A percentile compares a stretch with the other conserved stretches of the same genome.
These are phyloP conservation scores for Takifugu ocellatus DNA, from an alignment of 2,797 vertebrate species.

Conservation along the genomic window DNA sequence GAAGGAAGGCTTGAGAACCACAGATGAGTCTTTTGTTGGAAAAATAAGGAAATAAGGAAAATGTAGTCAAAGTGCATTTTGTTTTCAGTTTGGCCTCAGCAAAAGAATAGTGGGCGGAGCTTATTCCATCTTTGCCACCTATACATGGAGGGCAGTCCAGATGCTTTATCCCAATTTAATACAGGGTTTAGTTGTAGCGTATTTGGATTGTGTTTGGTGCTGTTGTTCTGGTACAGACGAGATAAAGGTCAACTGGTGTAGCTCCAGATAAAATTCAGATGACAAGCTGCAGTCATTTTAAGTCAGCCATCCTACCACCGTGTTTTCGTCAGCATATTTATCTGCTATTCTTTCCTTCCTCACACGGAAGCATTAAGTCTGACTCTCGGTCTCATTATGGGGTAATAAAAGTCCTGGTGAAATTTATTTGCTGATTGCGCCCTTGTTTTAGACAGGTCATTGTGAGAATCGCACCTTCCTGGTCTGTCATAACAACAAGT, in stretches of 20 bases:
- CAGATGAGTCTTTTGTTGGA: too few species aligned
- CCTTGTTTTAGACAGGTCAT: slow-evolving; percentile 53
- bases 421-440: slow-evolving; percentile 45
- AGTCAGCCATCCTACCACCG: slow-evolving; percentile 4
- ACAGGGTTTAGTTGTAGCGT: too few species aligned
- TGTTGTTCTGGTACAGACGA: too few species aligned
- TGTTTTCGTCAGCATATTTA: neutral
- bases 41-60: too few species aligned
- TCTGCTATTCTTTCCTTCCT: neutral
- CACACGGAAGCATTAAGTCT: slow-evolving; percentile 12
- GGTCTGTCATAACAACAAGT: slow-evolving; percentile 47
- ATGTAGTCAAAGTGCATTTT: too few species aligned
- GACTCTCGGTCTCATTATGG: slow-evolving; percentile 9
- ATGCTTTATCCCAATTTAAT: too few species aligned
- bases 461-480: slow-evolving; percentile 35
- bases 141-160: too few species aligned
- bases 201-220: too few species aligned
- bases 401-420: slow-evolving; percentile 8
- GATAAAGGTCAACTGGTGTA: too few species aligned
- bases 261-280: slow-evolving; percentile 6
- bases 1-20: neutral
- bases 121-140: too few species aligned
- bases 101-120: too few species aligned
- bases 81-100: too few species aligned
- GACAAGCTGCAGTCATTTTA: slow-evolving; percentile 1